phyloP scores from a whole-genome alignment of 2,797 vertebrate species.

The Toxotes lorentzi region DNA sequence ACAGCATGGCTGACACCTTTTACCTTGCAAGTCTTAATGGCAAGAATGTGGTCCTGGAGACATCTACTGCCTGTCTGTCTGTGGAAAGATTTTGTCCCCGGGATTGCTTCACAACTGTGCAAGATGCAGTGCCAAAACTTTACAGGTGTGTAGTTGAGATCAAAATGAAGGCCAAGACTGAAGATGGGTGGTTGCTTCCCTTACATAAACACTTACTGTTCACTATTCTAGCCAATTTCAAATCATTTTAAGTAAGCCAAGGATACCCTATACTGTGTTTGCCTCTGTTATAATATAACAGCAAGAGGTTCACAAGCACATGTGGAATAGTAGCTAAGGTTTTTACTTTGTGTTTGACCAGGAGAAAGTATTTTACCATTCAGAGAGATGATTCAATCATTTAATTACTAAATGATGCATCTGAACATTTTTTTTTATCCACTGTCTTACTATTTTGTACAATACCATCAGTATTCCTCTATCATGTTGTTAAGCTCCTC shows the following conservation, averaged over 20 bases:
- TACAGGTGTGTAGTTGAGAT: too few relatives aligned
- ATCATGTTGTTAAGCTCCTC: not conserved
- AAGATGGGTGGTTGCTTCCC: not conserved
- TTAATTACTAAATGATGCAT: not conserved
- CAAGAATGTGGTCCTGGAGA: too few relatives aligned
- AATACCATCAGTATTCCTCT: not conserved
- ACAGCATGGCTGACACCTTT: too few relatives aligned
- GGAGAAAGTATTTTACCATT: not conserved
- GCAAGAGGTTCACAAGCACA: not conserved
- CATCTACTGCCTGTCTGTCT: too few relatives aligned
- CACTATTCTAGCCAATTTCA: not conserved
- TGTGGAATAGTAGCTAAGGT: not conserved
- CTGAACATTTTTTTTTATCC: not conserved
- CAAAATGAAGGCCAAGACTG: too few relatives aligned
- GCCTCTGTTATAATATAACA: not conserved
- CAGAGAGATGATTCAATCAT: not conserved
- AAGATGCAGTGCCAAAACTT: too few relatives aligned
- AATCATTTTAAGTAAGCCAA: not conserved
- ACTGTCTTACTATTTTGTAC: not conserved
- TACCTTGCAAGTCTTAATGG: too few relatives aligned
- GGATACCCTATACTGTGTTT: not conserved
- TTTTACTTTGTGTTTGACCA: not conserved
- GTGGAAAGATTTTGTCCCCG: too few relatives aligned
- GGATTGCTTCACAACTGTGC: too few relatives aligned
- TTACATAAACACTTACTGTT: not conserved